Percentiles rank a stretch among this genome's conserved stretches.
These are phyloP conservation scores for Neodiprion virginianus DNA, from an alignment of 1,140 invertebrate genomes.

Conservation along the genomic window DNA sequence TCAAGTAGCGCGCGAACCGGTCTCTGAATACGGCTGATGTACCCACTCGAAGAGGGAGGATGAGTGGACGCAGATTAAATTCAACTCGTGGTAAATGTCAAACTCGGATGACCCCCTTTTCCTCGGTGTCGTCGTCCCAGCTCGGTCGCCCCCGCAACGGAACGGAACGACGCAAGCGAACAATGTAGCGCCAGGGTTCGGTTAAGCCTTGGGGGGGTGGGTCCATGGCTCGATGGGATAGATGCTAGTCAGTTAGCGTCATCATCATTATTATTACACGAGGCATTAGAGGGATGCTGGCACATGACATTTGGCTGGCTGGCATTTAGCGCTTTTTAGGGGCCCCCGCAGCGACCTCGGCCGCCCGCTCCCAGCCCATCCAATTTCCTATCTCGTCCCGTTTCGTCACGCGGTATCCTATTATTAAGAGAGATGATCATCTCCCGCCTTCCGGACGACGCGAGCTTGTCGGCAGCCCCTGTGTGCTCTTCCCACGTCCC, in stretches of 20 bases:
- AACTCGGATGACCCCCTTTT: conserved; percentile 1
- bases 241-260: not conserved
- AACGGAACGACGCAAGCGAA: too few species aligned
- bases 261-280: not conserved
- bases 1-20: too few species aligned
- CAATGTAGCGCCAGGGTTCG: not conserved
- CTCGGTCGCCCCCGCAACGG: not conserved
- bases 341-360: conserved; percentile 16
- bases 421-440: conserved; percentile 37
- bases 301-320: conserved; percentile 51
- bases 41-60: not conserved
- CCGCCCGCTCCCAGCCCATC: conserved; percentile 39
- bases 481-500: conserved; percentile 46
- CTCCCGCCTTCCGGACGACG: conserved; percentile 48
- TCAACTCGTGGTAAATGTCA: not conserved
- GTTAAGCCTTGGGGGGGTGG: not conserved
- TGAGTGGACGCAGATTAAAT: not conserved
- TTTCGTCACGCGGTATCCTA: conserved; percentile 5
- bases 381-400: conserved; percentile 52
- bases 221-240: not conserved
- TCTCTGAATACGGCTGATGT: too few species aligned
- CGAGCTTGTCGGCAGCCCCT: conserved; percentile 40
- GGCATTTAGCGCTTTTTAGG: conserved; percentile 41
- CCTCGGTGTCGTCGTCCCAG: not conserved
- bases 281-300: conserved; percentile 48